Percentiles rank a stretch among this genome's conserved stretches.
Evolutionary conservation across 2,113 vertebrate species (phyloP).

Genomic region (Labeo catla): DNA sequence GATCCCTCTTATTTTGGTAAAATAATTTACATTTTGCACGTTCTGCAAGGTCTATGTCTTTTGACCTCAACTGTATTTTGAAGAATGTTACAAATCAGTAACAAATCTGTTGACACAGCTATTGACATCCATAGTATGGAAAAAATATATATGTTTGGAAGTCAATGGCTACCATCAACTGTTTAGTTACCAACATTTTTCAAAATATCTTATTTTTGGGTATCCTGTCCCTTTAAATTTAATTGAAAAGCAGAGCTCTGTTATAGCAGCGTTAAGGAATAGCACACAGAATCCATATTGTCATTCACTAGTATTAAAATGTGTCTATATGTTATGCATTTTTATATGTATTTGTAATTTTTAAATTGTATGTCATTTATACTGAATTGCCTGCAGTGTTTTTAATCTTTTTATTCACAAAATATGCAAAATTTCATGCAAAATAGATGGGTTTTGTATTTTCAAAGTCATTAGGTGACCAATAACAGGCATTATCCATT

Average conservation of each 20-base stretch:
- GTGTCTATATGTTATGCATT: constrained; percentile 5
- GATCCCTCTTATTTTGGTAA: too few species aligned
- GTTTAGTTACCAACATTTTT: background rate
- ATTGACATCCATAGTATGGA: background rate
- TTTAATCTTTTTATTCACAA: background rate
- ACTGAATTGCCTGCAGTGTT: background rate
- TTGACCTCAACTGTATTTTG: background rate
- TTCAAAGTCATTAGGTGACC: background rate
- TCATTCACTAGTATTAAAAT: constrained; percentile 6
- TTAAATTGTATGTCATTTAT: background rate
- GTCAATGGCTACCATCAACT: background rate
- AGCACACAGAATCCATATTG: background rate
- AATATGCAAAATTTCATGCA: background rate
- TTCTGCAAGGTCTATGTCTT: too few species aligned
- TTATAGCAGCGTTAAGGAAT: too few species aligned
- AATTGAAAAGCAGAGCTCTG: background rate
- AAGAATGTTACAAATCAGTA: background rate
- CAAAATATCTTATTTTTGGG: background rate
- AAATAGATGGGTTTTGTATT: background rate
- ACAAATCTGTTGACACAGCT: background rate
- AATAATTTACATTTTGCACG: too few species aligned
- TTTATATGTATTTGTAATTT: constrained; percentile 30
- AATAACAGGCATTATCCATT: background rate
- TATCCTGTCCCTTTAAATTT: background rate
- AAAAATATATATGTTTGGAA: background rate